phyloP scores from a whole-genome alignment of 2,797 vertebrate species.

The Tokudaia tokunoshimensis region DNA sequence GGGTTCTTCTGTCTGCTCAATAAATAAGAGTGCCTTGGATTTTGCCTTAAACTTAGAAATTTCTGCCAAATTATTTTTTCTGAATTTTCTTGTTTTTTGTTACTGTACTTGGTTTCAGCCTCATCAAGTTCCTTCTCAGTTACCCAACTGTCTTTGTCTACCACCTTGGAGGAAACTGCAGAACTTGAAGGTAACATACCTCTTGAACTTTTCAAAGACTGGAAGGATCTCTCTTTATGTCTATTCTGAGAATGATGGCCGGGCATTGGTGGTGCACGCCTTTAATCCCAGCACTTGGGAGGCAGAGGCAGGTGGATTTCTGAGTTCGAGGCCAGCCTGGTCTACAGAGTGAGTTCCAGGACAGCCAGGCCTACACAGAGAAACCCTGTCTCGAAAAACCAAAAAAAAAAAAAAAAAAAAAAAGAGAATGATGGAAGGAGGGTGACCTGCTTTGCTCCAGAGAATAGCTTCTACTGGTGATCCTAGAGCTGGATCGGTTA shows the following conservation, averaged over 20 bases:
- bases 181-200: no score
- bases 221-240: slow-evolving; percentile 80
- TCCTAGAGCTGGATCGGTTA: slow-evolving; percentile 95
- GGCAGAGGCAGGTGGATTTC: no score
- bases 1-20: slow-evolving; percentile 85
- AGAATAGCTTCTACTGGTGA: slow-evolving; percentile 94
- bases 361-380: no score
- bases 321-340: no score
- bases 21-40: slow-evolving; percentile 84
- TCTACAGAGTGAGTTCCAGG: no score
- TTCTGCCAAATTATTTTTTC: slow-evolving; percentile 86
- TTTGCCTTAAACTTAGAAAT: slow-evolving; percentile 86
- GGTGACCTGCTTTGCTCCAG: slow-evolving; percentile 92
- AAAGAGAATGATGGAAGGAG: slow-evolving; percentile 83
- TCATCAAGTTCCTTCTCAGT: slow-evolving; percentile 88
- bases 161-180: slow-evolving; percentile 59
- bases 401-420: no score
- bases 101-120: slow-evolving; percentile 87
- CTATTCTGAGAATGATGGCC: slow-evolving; percentile 89
- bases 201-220: no score
- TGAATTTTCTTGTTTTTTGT: slow-evolving; percentile 86
- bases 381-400: no score
- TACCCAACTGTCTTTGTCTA: slow-evolving; percentile 87
- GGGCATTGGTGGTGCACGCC: no score
- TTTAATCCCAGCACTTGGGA: no score